phyloP scores from a whole-genome alignment of 2,888 invertebrate genomes.

The Argynnis bischoffii region DNA sequence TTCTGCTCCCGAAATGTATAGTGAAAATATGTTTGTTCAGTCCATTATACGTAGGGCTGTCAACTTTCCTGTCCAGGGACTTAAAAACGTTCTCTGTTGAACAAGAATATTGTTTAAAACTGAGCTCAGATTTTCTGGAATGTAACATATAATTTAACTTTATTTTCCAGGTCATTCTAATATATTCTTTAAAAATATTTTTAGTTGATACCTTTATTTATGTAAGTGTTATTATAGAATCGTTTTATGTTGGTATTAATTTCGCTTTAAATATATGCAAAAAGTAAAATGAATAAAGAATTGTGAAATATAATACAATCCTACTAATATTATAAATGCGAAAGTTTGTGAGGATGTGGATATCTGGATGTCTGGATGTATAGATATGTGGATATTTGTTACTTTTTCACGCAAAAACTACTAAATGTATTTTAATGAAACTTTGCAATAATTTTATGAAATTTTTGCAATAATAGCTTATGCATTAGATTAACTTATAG shows the following conservation, averaged over 20 bases:
- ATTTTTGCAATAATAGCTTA: too few relatives aligned
- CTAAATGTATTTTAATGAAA: too few relatives aligned
- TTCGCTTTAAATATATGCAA: neutral
- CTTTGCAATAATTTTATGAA: too few relatives aligned
- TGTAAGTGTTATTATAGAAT: conserved; percentile 3
- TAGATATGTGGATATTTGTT: too few relatives aligned
- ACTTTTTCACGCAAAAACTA: too few relatives aligned
- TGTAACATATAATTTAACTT: conserved; percentile 18
- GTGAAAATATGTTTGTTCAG: conserved; percentile 23
- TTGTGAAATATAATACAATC: too few relatives aligned
- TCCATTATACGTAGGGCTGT: conserved; percentile 25
- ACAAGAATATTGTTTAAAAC: conserved; percentile 22
- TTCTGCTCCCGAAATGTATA: conserved; percentile 27
- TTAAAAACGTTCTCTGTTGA: conserved; percentile 2
- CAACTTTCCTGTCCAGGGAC: conserved; percentile 5
- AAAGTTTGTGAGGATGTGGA: too few relatives aligned
- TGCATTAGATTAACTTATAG: too few relatives aligned
- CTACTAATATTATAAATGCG: too few relatives aligned
- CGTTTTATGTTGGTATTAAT: neutral
- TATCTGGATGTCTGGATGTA: too few relatives aligned
- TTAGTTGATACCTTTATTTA: conserved; percentile 18
- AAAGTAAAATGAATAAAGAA: too few relatives aligned
- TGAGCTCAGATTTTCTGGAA: conserved; percentile 17
- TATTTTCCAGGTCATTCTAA: conserved; percentile 24
- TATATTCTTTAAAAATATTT: conserved; percentile 10